These are phyloP conservation scores for Tragelaphus oryx DNA, from an alignment of 2,797 vertebrate species.

Conservation along the genomic window DNA sequence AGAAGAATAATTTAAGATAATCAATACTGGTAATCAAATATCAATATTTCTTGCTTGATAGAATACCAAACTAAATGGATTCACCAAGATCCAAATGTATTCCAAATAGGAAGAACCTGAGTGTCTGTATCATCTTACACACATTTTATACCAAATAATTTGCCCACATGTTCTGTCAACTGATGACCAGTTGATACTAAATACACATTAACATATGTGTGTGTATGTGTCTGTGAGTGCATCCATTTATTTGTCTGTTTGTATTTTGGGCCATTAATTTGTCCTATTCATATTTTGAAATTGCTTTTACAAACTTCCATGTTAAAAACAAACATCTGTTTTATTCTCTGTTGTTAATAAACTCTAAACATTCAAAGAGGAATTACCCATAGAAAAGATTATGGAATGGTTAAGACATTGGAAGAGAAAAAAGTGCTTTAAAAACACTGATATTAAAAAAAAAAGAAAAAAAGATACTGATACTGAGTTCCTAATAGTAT, in stretches of 20 bases:
- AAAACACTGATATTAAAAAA: not conserved
- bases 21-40: not conserved
- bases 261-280: not conserved
- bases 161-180: not conserved
- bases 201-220: not conserved
- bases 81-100: not conserved
- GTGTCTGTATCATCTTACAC: not conserved
- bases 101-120: not conserved
- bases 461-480: not conserved
- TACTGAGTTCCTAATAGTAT: not conserved
- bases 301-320: not conserved
- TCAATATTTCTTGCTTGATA: not conserved
- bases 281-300: constrained; percentile 6
- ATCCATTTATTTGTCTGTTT: not conserved
- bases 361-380: constrained; percentile 30
- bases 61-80: not conserved
- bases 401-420: not conserved
- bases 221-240: not conserved
- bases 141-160: not conserved
- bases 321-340: constrained; percentile 13
- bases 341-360: not conserved
- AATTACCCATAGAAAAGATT: not conserved
- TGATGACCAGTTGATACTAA: not conserved
- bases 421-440: constrained; percentile 21
- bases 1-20: constrained; percentile 17